Base-by-base conservation (phyloP, 2,888 invertebrate species). In the Leptopilina drosophilae region DNA sequence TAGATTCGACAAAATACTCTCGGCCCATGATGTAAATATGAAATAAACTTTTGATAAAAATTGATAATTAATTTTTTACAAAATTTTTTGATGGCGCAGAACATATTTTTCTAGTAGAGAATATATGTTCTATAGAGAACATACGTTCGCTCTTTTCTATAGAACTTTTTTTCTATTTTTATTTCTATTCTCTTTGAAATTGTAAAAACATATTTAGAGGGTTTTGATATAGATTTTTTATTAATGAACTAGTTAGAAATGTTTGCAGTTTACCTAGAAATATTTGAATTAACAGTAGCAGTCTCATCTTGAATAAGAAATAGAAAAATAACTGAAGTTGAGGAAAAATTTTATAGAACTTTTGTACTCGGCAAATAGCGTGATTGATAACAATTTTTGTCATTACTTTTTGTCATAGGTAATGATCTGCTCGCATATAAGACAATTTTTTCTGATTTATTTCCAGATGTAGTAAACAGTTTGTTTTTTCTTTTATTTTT, bases 91-190 rank as follows among this genome's bases (percentile, higher is more conserved):
- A 49, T 26, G n/a, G n/a, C n/a, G 2, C 26, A 26, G 26, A 26
- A 26, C 26, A 26, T 26, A 26, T 26, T 26, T 83, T 81, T 56
- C 12, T 56, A n/a, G 6, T n/a, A 56, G 14, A 56, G 12, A 14
- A 14, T 0, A 56, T 56, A 4, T n/a, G n/a, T n/a, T n/a, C n/a
- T n/a, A n/a, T n/a, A n/a, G n/a, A n/a, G n/a, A n/a, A n/a, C n/a
- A n/a, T n/a, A n/a, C n/a, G n/a, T n/a, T n/a, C n/a, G n/a, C n/a
- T n/a, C n/a, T n/a, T n/a, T n/a, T n/a, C n/a, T n/a, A n/a, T n/a
- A n/a, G n/a, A n/a, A n/a, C n/a, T n/a, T n/a, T n/a, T n/a, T n/a
- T n/a, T n/a, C n/a, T n/a, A n/a, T n/a, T n/a, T n/a, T n/a, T n/a
- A n/a, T n/a, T 20, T 20, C 20, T 20, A 20, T 20, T 20, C 20